These are phyloP conservation scores for Meda fulgida DNA, from an alignment of 2,797 vertebrate genomes.

Conservation along the genomic window DNA sequence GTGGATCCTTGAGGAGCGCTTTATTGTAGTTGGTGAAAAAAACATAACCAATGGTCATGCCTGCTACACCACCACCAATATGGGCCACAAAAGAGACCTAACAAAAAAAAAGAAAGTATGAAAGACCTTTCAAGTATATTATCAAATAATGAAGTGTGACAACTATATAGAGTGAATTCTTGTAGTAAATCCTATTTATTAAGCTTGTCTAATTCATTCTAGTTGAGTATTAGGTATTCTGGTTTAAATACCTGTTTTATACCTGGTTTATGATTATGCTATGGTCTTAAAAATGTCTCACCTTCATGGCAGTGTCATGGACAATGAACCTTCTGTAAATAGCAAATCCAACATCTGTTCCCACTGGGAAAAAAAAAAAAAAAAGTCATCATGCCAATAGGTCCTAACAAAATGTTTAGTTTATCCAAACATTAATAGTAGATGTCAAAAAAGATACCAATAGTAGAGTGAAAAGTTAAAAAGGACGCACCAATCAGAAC, in stretches of 20 bases:
- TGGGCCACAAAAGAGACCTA: constrained; percentile 94
- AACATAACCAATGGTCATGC: constrained; percentile 91
- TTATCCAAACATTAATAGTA: neutral
- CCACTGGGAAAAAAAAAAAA: constrained; percentile 75
- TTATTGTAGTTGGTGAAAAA: constrained; percentile 89
- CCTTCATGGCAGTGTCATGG: constrained; percentile 72
- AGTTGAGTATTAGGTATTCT: neutral
- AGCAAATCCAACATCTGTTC: constrained; percentile 86
- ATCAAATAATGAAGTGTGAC: neutral
- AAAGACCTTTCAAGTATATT: neutral
- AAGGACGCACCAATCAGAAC: constrained; percentile 78
- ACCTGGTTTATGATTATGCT: neutral
- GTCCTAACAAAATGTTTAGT: neutral
- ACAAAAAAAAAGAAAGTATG: neutral
- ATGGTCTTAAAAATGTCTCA: constrained; percentile 57
- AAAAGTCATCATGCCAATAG: neutral
- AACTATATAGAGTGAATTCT: neutral
- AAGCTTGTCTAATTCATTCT: neutral
- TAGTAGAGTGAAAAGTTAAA: neutral
- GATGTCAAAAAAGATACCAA: neutral
- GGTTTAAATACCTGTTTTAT: neutral
- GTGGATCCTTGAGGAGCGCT: constrained; percentile 85
- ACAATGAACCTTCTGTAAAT: constrained; percentile 87
- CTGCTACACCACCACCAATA: constrained; percentile 86
- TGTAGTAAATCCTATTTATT: neutral